Evolutionary conservation across 1,140 invertebrate genomes (phyloP).

Genomic region (Eupristina koningsbergeri): DNA sequence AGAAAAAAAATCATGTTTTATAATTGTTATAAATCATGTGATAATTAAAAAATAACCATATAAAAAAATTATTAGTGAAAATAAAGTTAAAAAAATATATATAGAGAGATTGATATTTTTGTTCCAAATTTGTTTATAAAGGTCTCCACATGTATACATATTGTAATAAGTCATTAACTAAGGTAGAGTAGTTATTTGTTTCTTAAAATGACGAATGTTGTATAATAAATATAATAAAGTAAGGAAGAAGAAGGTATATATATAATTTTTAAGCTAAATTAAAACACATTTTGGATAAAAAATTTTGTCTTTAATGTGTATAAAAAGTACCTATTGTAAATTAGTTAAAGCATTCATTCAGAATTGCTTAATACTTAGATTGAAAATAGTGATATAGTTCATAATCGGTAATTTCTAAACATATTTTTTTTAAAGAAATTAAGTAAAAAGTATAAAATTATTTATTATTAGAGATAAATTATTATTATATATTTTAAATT

Average conservation of each 20-base stretch:
- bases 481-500: conserved; percentile 8
- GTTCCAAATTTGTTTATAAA: conserved; percentile 43
- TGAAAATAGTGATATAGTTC: not conserved
- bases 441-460: not conserved
- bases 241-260: conserved; percentile 30
- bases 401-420: not conserved
- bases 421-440: conserved; percentile 14
- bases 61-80: not conserved
- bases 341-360: not conserved
- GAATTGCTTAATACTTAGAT: not conserved
- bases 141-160: conserved; percentile 28
- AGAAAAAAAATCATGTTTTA: not conserved
- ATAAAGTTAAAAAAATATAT: not conserved
- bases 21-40: conserved; percentile 10
- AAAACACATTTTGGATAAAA: not conserved
- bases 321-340: not conserved
- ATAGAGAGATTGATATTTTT: conserved; percentile 35
- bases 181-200: conserved; percentile 47
- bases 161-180: conserved; percentile 34
- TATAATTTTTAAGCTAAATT: not conserved
- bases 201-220: conserved; percentile 39
- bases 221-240: conserved; percentile 34
- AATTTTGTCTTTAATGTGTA: not conserved
- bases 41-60: not conserved
- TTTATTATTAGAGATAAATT: conserved; percentile 21